Conservation (phyloP, 2,797 vertebrate genomes). For the Alectoris magna region DNA sequence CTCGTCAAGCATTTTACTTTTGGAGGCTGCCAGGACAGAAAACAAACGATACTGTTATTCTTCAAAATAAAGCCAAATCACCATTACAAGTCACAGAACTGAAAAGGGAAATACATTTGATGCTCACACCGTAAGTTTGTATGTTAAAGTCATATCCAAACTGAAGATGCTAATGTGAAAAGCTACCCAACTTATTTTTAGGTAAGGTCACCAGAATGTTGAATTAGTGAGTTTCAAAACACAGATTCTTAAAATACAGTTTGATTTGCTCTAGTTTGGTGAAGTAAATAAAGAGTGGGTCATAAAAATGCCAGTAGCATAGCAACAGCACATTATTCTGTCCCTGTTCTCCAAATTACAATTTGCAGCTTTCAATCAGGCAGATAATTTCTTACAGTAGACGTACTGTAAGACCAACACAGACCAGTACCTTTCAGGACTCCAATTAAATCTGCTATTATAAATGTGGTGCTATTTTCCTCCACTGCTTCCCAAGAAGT, state of each 20-base stretch:
- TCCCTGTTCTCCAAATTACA: background rate
- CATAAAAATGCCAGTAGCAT: conserved; percentile 6
- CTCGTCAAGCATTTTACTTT: conserved; percentile 97
- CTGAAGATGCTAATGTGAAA: background rate
- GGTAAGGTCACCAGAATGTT: background rate
- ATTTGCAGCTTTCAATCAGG: conserved; percentile 19
- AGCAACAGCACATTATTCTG: conserved; percentile 34
- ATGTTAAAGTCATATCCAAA: accelerated
- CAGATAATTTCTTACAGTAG: background rate
- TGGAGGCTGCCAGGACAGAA: conserved; percentile 89
- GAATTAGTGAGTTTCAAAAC: background rate
- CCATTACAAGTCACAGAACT: background rate
- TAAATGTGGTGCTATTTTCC: background rate
- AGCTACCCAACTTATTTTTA: background rate
- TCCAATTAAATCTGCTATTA: conserved; percentile 14
- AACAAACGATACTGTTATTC: background rate
- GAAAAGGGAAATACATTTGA: background rate
- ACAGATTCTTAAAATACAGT: background rate
- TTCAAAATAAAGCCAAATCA: background rate
- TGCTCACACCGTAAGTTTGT: background rate
- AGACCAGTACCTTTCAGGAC: background rate
- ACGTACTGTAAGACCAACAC: background rate
- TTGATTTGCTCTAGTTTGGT: background rate
- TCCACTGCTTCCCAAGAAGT: background rate
- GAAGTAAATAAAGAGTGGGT: background rate